Percentiles rank a stretch among this genome's conserved stretches.
phyloP scores from a whole-genome alignment of 2,113 vertebrate species.

The Triplophysa dalaica region DNA sequence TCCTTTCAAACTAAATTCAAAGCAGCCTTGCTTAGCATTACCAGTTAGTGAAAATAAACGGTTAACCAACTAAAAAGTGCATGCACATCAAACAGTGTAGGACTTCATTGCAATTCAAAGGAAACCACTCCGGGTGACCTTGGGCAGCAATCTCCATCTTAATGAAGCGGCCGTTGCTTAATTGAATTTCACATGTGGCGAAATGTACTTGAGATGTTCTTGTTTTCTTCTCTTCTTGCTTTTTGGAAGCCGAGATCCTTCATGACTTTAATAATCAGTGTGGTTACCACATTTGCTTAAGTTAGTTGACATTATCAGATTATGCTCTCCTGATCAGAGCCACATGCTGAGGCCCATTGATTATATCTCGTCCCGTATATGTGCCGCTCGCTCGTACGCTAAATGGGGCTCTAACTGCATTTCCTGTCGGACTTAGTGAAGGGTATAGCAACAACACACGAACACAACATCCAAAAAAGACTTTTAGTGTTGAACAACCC shows the following conservation, averaged over 20 bases:
- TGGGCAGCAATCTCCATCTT: slow-evolving; percentile 25
- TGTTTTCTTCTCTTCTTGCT: slow-evolving; percentile 16
- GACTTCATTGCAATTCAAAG: slow-evolving; percentile 3
- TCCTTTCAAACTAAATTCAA: slow-evolving; percentile 10
- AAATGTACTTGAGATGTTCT: slow-evolving; percentile 40
- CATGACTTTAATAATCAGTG: slow-evolving; percentile 57
- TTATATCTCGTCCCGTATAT: slow-evolving; percentile 46
- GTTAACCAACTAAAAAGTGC: neutral
- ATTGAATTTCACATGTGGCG: slow-evolving; percentile 40
- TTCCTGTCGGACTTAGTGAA: slow-evolving; percentile 1
- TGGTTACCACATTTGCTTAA: slow-evolving; percentile 55
- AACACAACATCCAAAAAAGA: neutral
- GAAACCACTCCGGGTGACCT: slow-evolving; percentile 28
- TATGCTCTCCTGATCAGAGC: slow-evolving; percentile 54
- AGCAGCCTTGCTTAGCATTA: neutral
- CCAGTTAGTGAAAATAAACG: neutral
- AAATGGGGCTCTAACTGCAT: slow-evolving; percentile 18
- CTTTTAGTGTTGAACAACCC: slow-evolving; percentile 56
- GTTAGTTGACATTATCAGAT: slow-evolving; percentile 56
- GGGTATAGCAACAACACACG: neutral
- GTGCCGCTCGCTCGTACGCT: slow-evolving; percentile 5
- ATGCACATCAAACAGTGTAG: neutral
- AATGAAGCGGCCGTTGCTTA: slow-evolving; percentile 23
- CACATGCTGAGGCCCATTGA: slow-evolving; percentile 55
- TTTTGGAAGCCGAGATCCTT: slow-evolving; percentile 47